Base-by-base conservation (phyloP, 1,140 invertebrate genomes). In the Panonychus citri region DNA sequence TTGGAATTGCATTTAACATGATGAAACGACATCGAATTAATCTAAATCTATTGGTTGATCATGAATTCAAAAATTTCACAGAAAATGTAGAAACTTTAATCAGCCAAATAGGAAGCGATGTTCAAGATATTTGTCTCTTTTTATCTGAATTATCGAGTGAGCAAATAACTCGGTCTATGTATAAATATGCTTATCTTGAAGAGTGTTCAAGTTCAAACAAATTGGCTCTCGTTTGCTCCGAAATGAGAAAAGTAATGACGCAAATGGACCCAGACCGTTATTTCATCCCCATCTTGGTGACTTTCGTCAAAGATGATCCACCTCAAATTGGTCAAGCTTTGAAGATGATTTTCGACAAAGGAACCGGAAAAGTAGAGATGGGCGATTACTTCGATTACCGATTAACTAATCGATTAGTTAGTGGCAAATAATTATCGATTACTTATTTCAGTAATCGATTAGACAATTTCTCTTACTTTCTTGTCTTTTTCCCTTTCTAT, bases 1-100 rank as follows among this genome's bases (percentile, higher is more conserved):
- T 67, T 59, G 56, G 63, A 15, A 59, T 67, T 55, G 85, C 83
- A 0, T 81, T 90, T 67, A 70, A 77, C 59, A 65, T 86, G 27
- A 78, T 90, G 75, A 77, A 81, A 37, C 84, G 81, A 62, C 83
- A 93, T 65, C 77, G 87, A 46, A 84, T 94, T 17, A 85, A 91
- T 71, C 71, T 91, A 25, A 94, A 93, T 71, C 71, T 93, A n/a
- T 71, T 91, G 13, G 78, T 79, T 66, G 89, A 94, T 69, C 81
- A 89, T 64, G 73, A 87, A 71, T 78, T 82, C 7, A 48, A 68
- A 24, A 15, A 28, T 17, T 86, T 87, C 65, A 59, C 78, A 0
- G 57, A 69, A 4, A 74, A 79, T 55, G 68, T 77, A 7, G 61
- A 72, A 19, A 68, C 69, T 60, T 83, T 90, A 70, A 71, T 89